phyloP scores from a whole-genome alignment of 2,113 vertebrate species.

The Smithornis capensis region DNA sequence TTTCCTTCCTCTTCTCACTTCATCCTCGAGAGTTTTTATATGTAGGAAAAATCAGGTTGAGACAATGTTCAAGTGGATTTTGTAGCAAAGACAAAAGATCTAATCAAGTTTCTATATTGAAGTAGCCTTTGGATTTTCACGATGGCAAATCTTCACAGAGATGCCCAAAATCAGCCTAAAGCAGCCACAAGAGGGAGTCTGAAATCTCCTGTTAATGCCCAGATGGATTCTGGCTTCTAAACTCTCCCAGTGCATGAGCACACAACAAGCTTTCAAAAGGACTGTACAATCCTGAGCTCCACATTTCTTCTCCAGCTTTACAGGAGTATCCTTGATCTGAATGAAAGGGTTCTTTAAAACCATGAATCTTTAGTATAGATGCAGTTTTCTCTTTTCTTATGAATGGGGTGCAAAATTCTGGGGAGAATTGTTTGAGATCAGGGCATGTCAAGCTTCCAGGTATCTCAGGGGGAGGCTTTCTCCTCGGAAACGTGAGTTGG shows the following conservation, averaged over 20 bases:
- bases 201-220: background rate
- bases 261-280: background rate
- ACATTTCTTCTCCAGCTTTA: background rate
- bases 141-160: background rate
- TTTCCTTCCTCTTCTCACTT: background rate
- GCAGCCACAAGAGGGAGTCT: slow-evolving; percentile 71
- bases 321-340: background rate
- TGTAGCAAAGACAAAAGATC: background rate
- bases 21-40: background rate
- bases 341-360: background rate
- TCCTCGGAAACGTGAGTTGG: background rate
- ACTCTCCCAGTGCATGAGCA: background rate
- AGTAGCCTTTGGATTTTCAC: background rate
- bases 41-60: background rate
- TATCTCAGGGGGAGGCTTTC: background rate
- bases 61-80: background rate
- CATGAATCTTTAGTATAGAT: background rate
- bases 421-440: background rate
- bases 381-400: background rate
- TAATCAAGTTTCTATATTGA: background rate
- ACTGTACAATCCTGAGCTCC: background rate
- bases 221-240: background rate
- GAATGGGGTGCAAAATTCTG: background rate
- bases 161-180: background rate
- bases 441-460: background rate